Conservation (phyloP, 2,113 vertebrate genomes). For the Vimba vimba region DNA sequence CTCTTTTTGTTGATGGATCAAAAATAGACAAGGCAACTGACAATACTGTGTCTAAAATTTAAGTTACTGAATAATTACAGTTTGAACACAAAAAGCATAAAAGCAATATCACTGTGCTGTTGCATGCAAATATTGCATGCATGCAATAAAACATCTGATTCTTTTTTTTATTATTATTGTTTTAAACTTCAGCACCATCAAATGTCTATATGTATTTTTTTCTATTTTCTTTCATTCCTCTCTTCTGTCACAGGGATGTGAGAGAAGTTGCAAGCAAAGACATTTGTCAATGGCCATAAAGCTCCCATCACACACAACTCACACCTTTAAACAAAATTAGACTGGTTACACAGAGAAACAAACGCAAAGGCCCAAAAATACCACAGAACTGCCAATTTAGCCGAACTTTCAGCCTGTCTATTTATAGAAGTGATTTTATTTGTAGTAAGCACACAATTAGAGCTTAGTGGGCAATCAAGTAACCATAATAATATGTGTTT, state of each 20-base stretch:
- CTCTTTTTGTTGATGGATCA: neutral
- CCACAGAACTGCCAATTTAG: constrained; percentile 14
- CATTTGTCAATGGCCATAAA: constrained; percentile 1
- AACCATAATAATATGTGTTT: constrained; percentile 51
- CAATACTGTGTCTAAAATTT: neutral
- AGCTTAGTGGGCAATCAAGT: constrained; percentile 45
- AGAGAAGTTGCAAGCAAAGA: neutral
- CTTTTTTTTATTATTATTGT: neutral
- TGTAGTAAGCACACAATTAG: constrained; percentile 33
- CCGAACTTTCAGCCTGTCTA: constrained; percentile 17
- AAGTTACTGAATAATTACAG: neutral
- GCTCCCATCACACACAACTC: neutral
- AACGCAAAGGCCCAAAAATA: constrained; percentile 13
- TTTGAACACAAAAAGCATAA: neutral
- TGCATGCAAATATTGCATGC: too few relatives aligned
- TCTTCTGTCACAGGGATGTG: neutral
- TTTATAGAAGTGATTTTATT: constrained; percentile 42
- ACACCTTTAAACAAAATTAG: constrained; percentile 1
- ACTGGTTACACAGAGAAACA: neutral
- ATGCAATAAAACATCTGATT: too few relatives aligned
- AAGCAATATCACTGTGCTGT: neutral
- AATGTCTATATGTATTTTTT: neutral
- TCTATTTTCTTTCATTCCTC: too few relatives aligned
- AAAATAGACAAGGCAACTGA: neutral
- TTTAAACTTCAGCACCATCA: neutral